Conservation (phyloP, 2,888 invertebrate species). For the Frankliniella fusca region DNA sequence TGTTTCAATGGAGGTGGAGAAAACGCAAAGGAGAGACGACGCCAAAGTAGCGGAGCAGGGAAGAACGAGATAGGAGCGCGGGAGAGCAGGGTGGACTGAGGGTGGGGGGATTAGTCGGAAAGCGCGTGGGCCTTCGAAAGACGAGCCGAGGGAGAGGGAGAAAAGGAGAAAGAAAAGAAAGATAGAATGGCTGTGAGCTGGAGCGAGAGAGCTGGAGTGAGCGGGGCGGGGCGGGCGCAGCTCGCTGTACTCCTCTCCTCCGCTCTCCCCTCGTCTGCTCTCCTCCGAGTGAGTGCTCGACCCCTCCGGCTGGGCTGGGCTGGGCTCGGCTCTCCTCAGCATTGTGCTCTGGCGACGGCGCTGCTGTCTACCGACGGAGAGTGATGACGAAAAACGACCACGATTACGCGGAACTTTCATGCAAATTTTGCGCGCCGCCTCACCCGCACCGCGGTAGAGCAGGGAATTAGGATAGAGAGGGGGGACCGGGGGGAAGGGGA, state of each 20-base stretch:
- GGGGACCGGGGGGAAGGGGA: too few species aligned
- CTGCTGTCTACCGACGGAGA: neutral
- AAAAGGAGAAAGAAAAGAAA: neutral
- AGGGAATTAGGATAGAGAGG: too few species aligned
- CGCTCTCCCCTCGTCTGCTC: too few species aligned
- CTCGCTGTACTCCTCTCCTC: neutral
- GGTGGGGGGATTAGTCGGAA: neutral
- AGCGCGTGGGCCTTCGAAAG: constrained; percentile 8
- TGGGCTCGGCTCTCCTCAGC: too few species aligned
- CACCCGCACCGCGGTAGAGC: too few species aligned
- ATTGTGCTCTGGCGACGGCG: neutral
- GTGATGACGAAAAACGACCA: neutral
- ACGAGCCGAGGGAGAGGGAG: neutral
- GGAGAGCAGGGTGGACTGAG: neutral
- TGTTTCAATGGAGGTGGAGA: neutral
- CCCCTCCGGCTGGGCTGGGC: neutral
- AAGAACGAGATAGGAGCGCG: neutral
- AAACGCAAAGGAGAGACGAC: neutral
- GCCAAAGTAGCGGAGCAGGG: neutral
- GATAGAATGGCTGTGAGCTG: neutral
- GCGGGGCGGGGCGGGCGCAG: neutral
- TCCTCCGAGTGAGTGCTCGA: neutral
- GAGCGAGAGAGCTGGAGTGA: neutral
- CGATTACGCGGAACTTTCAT: constrained; percentile 1
- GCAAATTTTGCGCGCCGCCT: neutral